Evolutionary conservation across 2,797 vertebrate genomes (phyloP), one percentile per base, ranked within the genome.

Genomic region (Danio aesculapii): DNA sequence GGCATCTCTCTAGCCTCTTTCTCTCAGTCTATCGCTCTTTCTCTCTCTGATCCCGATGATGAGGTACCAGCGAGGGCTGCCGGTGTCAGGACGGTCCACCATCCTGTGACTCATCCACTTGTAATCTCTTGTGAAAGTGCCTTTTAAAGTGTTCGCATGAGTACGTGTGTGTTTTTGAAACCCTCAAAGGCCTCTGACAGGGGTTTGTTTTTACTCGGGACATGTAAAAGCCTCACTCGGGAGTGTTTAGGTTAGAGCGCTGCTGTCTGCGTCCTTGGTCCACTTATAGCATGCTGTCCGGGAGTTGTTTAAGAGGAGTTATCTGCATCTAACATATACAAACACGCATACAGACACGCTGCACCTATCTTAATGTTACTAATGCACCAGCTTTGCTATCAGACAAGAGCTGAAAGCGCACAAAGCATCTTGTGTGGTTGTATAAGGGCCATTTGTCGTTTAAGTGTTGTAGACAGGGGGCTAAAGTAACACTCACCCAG

Each of bases 201-300:
- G 81, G 79, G 83, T 91, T 92, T 92, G 90, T 91, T 91, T 90
- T 91, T 87, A 84, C 83, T 87, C 79, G 69, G 85, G 72, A 79
- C 86, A 84, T 82, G 85, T 90, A 88, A 91, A 91, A 92, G 87
- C 87, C 87, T 67, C 80, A 88, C 89, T 91, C 81, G 64, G 81
- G 83, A 89, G 85, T 91, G 92, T 92, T 93, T 93, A 90, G 77
- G 82, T 92, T 89, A 75, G 52, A 86, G 84, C 43, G 53, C 70
- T 43, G 82, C 66, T 88, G 80, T 75, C 75, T 69, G 81, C 39
- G 16, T 46, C 30, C 68, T 30, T 41, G 4, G 62, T n/a, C 77
- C 64, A 71, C 83, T 82, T 84, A 82, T 50, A 79, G 58, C 77
- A 62, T 68, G n/a, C 72, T 75, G 44, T 77, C 63, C 68, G n/a